Percentiles rank a stretch among this genome's conserved stretches.
Conservation (phyloP, 1,140 invertebrate species). For the Zaprionus davidi region DNA sequence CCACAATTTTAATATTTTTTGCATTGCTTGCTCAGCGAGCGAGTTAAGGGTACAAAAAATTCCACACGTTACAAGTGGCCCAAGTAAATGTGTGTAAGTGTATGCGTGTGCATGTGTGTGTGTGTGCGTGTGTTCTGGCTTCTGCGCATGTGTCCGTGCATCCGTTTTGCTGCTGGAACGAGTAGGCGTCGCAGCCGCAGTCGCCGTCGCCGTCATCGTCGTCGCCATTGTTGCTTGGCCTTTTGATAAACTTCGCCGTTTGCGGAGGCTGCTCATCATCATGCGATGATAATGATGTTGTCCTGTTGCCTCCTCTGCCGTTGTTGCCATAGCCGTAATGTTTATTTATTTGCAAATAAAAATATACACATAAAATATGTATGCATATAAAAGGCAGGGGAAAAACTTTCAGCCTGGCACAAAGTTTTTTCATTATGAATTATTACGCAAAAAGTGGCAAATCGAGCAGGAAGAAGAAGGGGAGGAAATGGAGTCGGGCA, state of each 20-base stretch:
- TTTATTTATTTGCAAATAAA: conserved; percentile 80
- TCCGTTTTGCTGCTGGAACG: conserved; percentile 28
- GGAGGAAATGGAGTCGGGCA: background rate
- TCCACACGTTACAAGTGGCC: conserved; percentile 48
- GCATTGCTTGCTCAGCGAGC: conserved; percentile 31
- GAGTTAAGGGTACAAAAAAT: conserved; percentile 62
- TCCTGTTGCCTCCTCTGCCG: conserved; percentile 16
- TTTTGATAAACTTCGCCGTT: conserved; percentile 76
- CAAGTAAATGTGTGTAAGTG: conserved; percentile 20
- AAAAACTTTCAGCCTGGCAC: conserved; percentile 36
- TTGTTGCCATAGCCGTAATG: conserved; percentile 57
- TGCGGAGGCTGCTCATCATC: conserved; percentile 41
- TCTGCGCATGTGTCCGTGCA: conserved; percentile 68
- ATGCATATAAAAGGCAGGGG: conserved; percentile 47
- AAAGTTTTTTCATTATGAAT: conserved; percentile 82
- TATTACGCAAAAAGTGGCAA: conserved; percentile 62
- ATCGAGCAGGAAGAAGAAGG: background rate
- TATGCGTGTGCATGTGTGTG: conserved; percentile 23
- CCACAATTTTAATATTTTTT: conserved; percentile 80
- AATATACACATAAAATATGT: conserved; percentile 53
- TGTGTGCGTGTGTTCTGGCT: conserved; percentile 26
- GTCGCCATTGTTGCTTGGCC: conserved; percentile 69
- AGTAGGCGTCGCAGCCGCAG: conserved; percentile 40
- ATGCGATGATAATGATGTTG: conserved; percentile 67
- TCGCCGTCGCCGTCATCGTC: conserved; percentile 24